These are phyloP conservation scores for Jordanella pulchra DNA, from an alignment of 2,797 vertebrate genomes.

Conservation along the genomic window DNA sequence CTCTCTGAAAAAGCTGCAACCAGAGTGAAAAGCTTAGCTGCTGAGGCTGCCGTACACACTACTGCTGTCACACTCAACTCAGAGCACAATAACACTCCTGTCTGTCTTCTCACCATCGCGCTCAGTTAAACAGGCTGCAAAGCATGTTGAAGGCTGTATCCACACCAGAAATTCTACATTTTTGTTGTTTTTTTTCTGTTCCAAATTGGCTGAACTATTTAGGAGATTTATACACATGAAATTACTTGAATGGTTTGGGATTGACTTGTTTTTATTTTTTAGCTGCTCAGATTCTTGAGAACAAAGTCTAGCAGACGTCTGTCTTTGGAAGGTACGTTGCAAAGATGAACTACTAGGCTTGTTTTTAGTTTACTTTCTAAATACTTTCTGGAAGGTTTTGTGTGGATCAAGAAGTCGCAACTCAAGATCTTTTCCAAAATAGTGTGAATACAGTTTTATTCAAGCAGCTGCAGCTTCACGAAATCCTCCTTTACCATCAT, in stretches of 20 bases:
- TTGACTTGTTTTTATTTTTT: neutral
- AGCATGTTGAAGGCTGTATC: slow-evolving; percentile 38
- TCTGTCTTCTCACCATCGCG: slow-evolving; percentile 21
- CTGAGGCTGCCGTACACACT: slow-evolving; percentile 39
- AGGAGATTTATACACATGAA: slow-evolving; percentile 20
- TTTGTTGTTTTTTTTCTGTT: slow-evolving; percentile 6
- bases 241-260: slow-evolving; percentile 12
- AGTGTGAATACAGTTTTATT: slow-evolving; percentile 57
- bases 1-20: slow-evolving; percentile 44
- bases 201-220: neutral
- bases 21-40: slow-evolving; percentile 28
- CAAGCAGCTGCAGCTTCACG: slow-evolving; percentile 25
- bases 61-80: slow-evolving; percentile 31
- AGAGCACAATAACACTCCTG: slow-evolving; percentile 31
- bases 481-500: slow-evolving; percentile 21
- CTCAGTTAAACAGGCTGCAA: slow-evolving; percentile 42
- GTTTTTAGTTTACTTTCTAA: neutral
- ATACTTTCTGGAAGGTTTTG: neutral
- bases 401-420: slow-evolving; percentile 1
- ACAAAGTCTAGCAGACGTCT: neutral
- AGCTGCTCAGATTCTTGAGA: neutral
- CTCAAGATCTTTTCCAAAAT: slow-evolving; percentile 10
- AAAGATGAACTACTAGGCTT: neutral
- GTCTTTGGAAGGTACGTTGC: neutral
- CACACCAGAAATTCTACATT: slow-evolving; percentile 24